Base-by-base conservation (phyloP, 2,797 vertebrate genomes). In the Oreortyx pictus region DNA sequence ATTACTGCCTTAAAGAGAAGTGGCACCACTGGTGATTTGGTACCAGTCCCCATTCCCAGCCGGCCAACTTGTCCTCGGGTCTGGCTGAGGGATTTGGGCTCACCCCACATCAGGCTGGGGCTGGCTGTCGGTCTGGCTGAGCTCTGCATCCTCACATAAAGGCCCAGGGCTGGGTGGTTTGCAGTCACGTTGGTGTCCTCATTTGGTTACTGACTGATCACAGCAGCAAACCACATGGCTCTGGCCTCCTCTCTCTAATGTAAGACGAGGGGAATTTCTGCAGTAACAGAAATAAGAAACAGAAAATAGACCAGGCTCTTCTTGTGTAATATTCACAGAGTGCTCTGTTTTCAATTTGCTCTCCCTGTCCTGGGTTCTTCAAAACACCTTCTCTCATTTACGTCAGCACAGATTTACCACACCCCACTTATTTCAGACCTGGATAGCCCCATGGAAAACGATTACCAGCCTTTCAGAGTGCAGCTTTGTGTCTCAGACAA, bases 311-410 rank as follows among this genome's bases (percentile, higher is more conserved):
- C 33, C 14, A 82, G 49, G 57, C 64, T 88, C 79, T 91, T 84
- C 73, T 86, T 92, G 76, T 91, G 85, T 70, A 86, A 92, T 64
- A 39, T 41, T 82, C 57, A 88, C 77, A 86, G 82, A 50, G 41
- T 74, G 57, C 65, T 95, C 89, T 92, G 90, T 61, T 94, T 96
- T 94, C 91, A 81, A 95, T 95, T 93, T 95, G 85, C 75, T 59
- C 61, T 95, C 41, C 46, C 61, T 71, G 35, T 65, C 67, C 65
- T 59, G 82, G 33, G 56, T 54, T 90, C 92, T 95, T 94, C 87
- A 84, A 83, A 96, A 95, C 93, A 96, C 92, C 93, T 96, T 90
- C 82, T 68, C 49, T 86, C 67, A 80, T 95, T 94, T 76, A 94
- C 41, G 74, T 96, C 95, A 96, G 82, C 49, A 10, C 18, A 71